These are phyloP conservation scores for Alligator mississippiensis DNA, from an alignment of 2,113 vertebrate genomes.

Conservation along the genomic window DNA sequence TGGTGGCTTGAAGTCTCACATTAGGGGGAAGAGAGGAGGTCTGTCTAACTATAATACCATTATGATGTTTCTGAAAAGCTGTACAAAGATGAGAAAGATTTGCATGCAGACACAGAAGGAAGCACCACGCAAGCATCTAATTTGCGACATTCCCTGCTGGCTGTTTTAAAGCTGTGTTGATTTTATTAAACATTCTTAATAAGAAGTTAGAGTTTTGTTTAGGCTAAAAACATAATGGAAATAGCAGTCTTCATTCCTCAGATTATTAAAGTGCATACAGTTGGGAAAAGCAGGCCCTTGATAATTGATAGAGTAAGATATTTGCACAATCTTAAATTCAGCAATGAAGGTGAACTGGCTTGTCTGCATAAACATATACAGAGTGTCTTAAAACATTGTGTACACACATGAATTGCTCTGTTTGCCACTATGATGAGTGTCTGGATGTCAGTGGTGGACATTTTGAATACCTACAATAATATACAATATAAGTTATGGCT, in stretches of 20 bases:
- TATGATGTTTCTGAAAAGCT: slow-evolving; percentile 39
- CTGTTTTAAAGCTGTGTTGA: slow-evolving; percentile 66
- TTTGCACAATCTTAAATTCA: neutral
- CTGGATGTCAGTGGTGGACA: too few species aligned
- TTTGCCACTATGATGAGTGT: too few species aligned
- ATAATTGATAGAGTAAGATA: neutral
- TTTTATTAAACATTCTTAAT: slow-evolving; percentile 75
- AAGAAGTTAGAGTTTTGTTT: slow-evolving; percentile 64
- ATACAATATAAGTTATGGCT: too few species aligned
- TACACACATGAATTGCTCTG: neutral
- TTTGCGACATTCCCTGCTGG: slow-evolving; percentile 71
- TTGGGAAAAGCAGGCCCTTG: neutral
- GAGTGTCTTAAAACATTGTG: neutral
- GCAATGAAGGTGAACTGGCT: neutral
- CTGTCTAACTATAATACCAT: slow-evolving; percentile 1
- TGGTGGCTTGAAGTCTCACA: neutral
- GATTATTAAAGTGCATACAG: neutral
- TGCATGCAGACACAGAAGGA: slow-evolving; percentile 60
- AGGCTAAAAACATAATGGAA: slow-evolving; percentile 25
- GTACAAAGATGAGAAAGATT: slow-evolving; percentile 37
- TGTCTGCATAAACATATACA: fast-evolving
- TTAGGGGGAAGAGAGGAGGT: neutral
- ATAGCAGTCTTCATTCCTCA: slow-evolving; percentile 16
- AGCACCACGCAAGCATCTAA: slow-evolving; percentile 59
- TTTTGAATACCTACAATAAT: too few species aligned